These are phyloP conservation scores for Sebastes matsubarae DNA, from an alignment of 2,797 vertebrate genomes.

Conservation along the genomic window DNA sequence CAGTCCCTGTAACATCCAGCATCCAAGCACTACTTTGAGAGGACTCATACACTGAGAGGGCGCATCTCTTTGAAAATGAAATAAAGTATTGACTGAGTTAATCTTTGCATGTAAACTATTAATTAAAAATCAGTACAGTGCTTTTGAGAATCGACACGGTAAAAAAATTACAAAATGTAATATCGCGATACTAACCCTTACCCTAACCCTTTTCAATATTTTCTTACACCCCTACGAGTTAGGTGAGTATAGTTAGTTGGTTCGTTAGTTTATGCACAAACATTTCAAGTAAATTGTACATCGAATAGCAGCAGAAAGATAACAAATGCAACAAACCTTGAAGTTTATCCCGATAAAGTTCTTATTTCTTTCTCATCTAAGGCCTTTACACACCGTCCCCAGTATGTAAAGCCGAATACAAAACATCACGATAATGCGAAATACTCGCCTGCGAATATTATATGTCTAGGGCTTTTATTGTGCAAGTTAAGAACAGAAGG, in stretches of 20 bases:
- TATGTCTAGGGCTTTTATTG: no score
- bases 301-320: neutral
- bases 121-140: neutral
- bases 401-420: no score
- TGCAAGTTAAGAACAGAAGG: no score
- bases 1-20: neutral
- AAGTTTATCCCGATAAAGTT: neutral
- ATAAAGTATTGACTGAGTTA: no score
- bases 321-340: neutral
- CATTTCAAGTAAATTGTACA: neutral
- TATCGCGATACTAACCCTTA: neutral
- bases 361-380: neutral
- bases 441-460: no score
- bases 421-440: no score
- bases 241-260: neutral
- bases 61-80: no score
- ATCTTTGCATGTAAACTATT: no score
- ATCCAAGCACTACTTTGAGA: no score
- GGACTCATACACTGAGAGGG: no score
- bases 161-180: neutral
- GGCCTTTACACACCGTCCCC: no score
- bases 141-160: neutral
- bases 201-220: neutral
- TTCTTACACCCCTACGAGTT: neutral
- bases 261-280: neutral